phyloP scores from a whole-genome alignment of 2,113 vertebrate species.

The Hippopotamus amphibius region DNA sequence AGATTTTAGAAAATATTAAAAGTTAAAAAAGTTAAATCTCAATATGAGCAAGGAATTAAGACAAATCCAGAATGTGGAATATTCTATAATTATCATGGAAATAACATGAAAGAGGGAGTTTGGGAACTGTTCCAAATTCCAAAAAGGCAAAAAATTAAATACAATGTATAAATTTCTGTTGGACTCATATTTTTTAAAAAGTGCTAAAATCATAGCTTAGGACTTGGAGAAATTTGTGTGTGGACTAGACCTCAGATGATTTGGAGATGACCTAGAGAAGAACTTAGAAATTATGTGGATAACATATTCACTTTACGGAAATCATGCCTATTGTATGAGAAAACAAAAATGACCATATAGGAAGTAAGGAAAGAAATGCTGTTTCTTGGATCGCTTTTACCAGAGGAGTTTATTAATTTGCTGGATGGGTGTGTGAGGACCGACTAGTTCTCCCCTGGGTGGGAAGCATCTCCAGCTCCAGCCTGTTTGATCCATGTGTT shows the following conservation, averaged over 20 bases:
- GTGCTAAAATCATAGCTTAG: neutral
- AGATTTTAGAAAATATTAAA: neutral
- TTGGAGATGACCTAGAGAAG: neutral
- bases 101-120: neutral
- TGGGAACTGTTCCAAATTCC: neutral
- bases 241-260: neutral
- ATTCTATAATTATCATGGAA: neutral
- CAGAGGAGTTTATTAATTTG: neutral
- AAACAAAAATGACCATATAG: conserved; percentile 1
- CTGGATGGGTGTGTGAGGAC: neutral
- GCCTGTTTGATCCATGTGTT: neutral
- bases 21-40: neutral
- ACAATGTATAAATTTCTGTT: neutral
- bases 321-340: neutral
- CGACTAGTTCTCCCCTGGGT: neutral
- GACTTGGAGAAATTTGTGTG: neutral
- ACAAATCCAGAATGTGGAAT: neutral
- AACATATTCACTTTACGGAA: neutral
- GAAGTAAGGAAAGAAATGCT: neutral
- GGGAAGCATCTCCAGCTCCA: neutral
- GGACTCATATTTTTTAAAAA: neutral
- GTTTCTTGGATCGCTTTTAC: neutral
- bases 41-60: neutral
- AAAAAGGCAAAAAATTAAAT: neutral
- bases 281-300: neutral